Conservation (phyloP, 2,888 invertebrate species). For the Phragmatobia fuliginosa region DNA sequence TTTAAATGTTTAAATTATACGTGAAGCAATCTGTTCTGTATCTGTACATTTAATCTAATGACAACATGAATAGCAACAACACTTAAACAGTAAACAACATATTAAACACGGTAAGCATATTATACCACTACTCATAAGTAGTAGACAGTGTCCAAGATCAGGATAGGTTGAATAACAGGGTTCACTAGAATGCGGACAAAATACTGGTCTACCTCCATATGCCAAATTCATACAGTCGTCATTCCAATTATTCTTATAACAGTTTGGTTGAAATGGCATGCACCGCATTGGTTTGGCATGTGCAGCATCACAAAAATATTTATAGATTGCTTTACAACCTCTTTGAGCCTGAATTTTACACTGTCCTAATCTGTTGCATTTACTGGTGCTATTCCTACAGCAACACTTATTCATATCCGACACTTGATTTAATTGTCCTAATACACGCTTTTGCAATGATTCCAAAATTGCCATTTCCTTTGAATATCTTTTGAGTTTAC, state of each 20-base stretch:
- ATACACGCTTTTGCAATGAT: not conserved
- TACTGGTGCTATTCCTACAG: not conserved
- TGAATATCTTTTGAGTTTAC: slow-evolving; percentile 2
- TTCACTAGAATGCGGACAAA: not conserved
- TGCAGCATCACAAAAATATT: not conserved
- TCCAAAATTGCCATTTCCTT: not conserved
- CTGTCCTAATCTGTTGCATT: not conserved
- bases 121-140: not conserved
- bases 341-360: not conserved
- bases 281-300: not conserved
- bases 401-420: not conserved
- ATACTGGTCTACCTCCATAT: not conserved
- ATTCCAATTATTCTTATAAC: not conserved
- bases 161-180: not conserved
- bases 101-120: slow-evolving; percentile 5
- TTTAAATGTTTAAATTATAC: not conserved
- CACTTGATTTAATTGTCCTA: not conserved
- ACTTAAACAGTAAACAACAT: slow-evolving; percentile 13
- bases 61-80: slow-evolving; percentile 9
- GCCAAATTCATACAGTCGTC: slow-evolving; percentile 1
- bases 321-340: not conserved
- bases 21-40: not conserved
- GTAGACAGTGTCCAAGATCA: not conserved
- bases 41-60: not conserved
- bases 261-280: not conserved